Evolutionary conservation across 30 jellyfish, hydroid and myxozoan genomes (phyloP), one percentile per base, ranked within the genome.

Genomic region (Turritopsis dohrnii): DNA sequence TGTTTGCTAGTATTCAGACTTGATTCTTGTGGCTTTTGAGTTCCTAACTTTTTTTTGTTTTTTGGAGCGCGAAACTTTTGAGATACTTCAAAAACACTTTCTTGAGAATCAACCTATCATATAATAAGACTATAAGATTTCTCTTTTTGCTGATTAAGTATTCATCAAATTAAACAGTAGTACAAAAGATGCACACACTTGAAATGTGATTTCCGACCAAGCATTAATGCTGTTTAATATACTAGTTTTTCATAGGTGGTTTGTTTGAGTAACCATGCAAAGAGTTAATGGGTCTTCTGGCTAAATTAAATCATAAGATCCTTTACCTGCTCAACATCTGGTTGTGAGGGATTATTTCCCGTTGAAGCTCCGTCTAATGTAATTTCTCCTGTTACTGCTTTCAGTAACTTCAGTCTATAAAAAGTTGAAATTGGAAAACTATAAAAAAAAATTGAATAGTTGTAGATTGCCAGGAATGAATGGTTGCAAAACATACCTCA

Each of bases 401-500:
- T 41, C 13, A 41, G 13, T 13, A 41, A 41, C 60, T 41, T 41
- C 60, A 41, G 60, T 13, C 60, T 41, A 41, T 41, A 41, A 41
- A 41, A 41, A 41, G 5, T 5, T 41, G 60, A 41, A 3, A 41
- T 3, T 41, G 13, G 60, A 41, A 41, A 13, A 41, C 60, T 41
- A 13, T 3, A 41, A 41, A 41, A 13, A 41, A 41, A 41, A 3
- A 41, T 41, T 13, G 13, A 3, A 41, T 41, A 3, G 60, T 41
- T 41, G 60, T 5, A 41, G 9, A 3, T n/a, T n/a, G n/a, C n/a
- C n/a, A n/a, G 13, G 13, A 41, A 41, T 41, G 13, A 41, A 41
- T 13, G 13, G 5, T 13, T 41, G 60, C 13, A 26, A n/a, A 69
- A 69, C 69, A n/a, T 76, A 89, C 96, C 96, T 84, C 31, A 84